These are phyloP conservation scores for Acrocyrtus sp. DNA, from an alignment of 2,888 invertebrate genomes.

Conservation along the genomic window DNA sequence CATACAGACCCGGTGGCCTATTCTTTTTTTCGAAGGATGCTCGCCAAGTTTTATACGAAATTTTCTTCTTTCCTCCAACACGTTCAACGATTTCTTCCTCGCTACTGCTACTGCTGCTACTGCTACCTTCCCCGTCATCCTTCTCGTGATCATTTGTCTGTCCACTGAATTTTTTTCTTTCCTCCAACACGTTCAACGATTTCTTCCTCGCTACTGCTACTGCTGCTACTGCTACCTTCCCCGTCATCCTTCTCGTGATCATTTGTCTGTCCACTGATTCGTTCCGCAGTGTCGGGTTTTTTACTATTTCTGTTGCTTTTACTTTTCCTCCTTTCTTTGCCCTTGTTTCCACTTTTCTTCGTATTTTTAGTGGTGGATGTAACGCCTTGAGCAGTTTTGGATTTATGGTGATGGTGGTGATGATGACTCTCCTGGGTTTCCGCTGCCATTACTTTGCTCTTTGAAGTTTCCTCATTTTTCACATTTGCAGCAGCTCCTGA, in stretches of 20 bases:
- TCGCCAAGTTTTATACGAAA: slow-evolving; percentile 50
- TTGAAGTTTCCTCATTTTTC: too few species aligned
- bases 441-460: background rate
- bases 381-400: slow-evolving; percentile 7
- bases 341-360: slow-evolving; percentile 2
- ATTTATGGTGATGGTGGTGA: slow-evolving; percentile 16
- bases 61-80: slow-evolving; percentile 24
- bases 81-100: background rate
- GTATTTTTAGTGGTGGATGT: background rate
- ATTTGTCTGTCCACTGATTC: slow-evolving; percentile 27
- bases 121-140: too few species aligned
- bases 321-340: slow-evolving; percentile 6
- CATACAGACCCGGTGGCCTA: slow-evolving; percentile 51
- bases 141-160: too few species aligned
- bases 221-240: background rate
- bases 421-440: slow-evolving; percentile 5
- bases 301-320: too few species aligned
- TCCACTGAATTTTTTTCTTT: too few species aligned
- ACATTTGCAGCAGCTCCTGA: too few species aligned
- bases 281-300: slow-evolving; percentile 35
- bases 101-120: slow-evolving; percentile 30
- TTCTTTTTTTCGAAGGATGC: slow-evolving; percentile 46
- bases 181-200: too few species aligned
- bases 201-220: slow-evolving; percentile 26
- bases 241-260: slow-evolving; percentile 12